Percentiles rank a stretch among this genome's conserved stretches.
phyloP scores from a whole-genome alignment of 2,797 vertebrate species.

The Lacerta viridis region DNA sequence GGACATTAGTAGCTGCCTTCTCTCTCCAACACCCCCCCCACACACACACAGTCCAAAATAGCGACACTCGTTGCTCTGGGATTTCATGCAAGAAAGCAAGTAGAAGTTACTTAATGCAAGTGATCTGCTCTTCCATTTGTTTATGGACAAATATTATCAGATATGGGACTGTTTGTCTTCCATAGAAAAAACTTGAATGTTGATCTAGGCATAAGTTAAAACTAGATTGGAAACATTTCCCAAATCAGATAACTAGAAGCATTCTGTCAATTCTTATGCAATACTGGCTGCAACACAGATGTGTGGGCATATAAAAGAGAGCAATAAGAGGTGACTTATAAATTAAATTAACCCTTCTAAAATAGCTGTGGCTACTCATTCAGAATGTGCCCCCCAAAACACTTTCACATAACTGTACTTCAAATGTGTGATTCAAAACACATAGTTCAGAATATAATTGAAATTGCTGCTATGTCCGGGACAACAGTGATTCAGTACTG shows the following conservation, averaged over 20 bases:
- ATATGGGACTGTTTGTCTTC: background rate
- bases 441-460: background rate
- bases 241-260: background rate
- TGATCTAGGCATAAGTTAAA: background rate
- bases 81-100: background rate
- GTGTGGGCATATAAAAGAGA: background rate
- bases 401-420: background rate
- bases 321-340: background rate
- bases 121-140: background rate
- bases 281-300: background rate
- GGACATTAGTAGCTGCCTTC: background rate
- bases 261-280: background rate
- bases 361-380: background rate
- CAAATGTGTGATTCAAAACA: background rate
- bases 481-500: background rate
- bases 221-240: background rate
- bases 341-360: background rate
- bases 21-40: background rate
- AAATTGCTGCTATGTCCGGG: background rate
- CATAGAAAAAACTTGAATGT: background rate
- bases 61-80: fast-evolving
- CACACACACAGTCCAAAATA: fast-evolving
- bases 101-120: background rate
- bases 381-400: background rate
- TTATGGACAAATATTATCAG: background rate